Evolutionary conservation across 2,888 invertebrate genomes (phyloP).

Genomic region (Ommatoiulus sabulosus): DNA sequence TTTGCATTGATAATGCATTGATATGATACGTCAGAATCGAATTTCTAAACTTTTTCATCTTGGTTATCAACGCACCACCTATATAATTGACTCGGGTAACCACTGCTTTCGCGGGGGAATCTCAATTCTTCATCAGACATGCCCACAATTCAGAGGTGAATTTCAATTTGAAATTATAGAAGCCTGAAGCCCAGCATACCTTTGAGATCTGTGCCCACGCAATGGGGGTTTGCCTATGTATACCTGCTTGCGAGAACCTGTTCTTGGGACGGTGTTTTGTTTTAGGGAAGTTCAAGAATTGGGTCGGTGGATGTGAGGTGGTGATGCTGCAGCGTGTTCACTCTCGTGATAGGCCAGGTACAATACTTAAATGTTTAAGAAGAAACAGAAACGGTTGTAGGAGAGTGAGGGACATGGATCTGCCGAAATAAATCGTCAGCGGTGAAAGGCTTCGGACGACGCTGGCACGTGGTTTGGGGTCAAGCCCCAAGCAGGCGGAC

Average conservation of each 20-base stretch:
- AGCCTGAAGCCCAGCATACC: background rate
- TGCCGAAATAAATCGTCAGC: constrained; percentile 16
- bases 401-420: background rate
- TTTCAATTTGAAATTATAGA: background rate
- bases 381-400: constrained; percentile 15
- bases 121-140: background rate
- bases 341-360: constrained; percentile 41
- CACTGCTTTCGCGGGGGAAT: background rate
- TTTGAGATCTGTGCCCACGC: background rate
- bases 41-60: too few relatives aligned
- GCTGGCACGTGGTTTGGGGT: constrained; percentile 40
- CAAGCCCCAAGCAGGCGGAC: constrained; percentile 41
- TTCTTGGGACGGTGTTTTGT: constrained; percentile 8
- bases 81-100: background rate
- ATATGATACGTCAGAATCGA: too few relatives aligned
- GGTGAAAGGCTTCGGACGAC: constrained; percentile 17
- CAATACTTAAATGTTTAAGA: background rate
- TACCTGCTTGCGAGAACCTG: background rate
- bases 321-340: background rate
- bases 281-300: background rate
- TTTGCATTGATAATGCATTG: too few relatives aligned
- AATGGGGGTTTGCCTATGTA: background rate
- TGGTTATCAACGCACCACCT: background rate
- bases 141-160: background rate
- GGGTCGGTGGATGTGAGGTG: constrained; percentile 41